Base-by-base conservation (phyloP, 2,888 invertebrate species). In the Macrophya alboannulata region DNA sequence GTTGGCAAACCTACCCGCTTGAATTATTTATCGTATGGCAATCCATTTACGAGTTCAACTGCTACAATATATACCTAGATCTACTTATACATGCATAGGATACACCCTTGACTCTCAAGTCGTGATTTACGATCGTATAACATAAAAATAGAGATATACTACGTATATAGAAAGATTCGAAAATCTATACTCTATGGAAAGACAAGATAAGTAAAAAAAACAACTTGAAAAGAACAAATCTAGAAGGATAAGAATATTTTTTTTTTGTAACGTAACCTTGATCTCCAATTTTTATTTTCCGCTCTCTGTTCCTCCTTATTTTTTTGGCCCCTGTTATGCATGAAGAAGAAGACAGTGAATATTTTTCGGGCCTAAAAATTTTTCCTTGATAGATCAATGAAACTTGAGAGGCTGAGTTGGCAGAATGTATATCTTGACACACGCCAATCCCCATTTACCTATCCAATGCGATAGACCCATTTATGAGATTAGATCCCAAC, bases 91-190 rank as follows among this genome's bases (percentile, higher is more conserved):
- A 45, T 15, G 68, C 37, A 37, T 37, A 68, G 6, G 21, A 74
- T 74, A 74, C n/a, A 74, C 43, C 72, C 72, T 74, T 74, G 72
- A 43, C 72, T 74, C 72, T 74, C 45, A 45, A 74, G 43, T 74
- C 21, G 12, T 74, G 72, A 74, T 74, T 74, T 74, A 74, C 72
- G 72, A 74, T 17, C 45, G 21, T 45, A 45, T n/a, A 45, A 31
- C 45, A 74, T 45, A 31, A 45, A 74, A 45, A 74, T 74, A 45
- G 45, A 45, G 31, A 37, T 37, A n/a, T 55, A 55, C 6, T 15
- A 48, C 1, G 15, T 48, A 48, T 9, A 4, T 9, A 62, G 6
- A 40, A 45, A 74, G 17, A 74, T 45, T 45, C 12, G 45, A 74
- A 74, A 74, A 74, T 74, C 43, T 45, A n/a, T n/a, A 74, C n/a